Base-by-base conservation (phyloP, 2,113 vertebrate genomes). In the Alosa alosa region DNA sequence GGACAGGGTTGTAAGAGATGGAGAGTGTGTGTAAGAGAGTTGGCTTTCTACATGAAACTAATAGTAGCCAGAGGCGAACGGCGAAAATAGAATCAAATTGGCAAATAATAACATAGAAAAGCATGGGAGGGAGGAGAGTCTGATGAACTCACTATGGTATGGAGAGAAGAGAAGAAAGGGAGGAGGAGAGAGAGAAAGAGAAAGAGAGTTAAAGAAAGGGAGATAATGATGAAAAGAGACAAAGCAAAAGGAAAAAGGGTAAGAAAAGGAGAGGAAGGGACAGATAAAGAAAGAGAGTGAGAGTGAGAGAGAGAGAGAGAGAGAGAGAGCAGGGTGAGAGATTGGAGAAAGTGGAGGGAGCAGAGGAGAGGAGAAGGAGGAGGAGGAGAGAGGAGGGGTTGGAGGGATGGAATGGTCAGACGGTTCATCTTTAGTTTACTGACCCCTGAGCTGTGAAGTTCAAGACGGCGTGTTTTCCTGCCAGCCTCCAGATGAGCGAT, bases 181-280 rank as follows among this genome's bases (percentile, higher is more conserved):
- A 39, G 25, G 22, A 39, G 25, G 57, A 44, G 46, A 57, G 39
- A 20, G 52, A 45, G 44, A 20, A 22, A 68, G 25, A 22, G 83
- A 75, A 22, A 75, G 25, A 75, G 41, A 36, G 11, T 15, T 55
- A 39, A 36, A 22, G 31, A 82, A 44, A 82, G 15, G 36, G 88
- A 6, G 57, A 22, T 7, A 83, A 75, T 50, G 84, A 60, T 82
- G 15, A 4, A 18, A 13, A 17, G 52, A 55, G 52, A 17, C 85
- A 64, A 20, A n/a, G 7, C 5, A 9, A 25, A n/a, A 22, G 6
- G 57, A 25, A n/a, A 64, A n/a, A 7, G 84, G 83, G 75, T n/a
- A n/a, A n/a, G n/a, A n/a, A n/a, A n/a, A n/a, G 82, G 81, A 17
- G 82, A n/a, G 75, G 18, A 6, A 46, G 55, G 87, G 84, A 84